Base-by-base conservation (phyloP, 2,113 vertebrate species). In the Pluvianellus socialis region DNA sequence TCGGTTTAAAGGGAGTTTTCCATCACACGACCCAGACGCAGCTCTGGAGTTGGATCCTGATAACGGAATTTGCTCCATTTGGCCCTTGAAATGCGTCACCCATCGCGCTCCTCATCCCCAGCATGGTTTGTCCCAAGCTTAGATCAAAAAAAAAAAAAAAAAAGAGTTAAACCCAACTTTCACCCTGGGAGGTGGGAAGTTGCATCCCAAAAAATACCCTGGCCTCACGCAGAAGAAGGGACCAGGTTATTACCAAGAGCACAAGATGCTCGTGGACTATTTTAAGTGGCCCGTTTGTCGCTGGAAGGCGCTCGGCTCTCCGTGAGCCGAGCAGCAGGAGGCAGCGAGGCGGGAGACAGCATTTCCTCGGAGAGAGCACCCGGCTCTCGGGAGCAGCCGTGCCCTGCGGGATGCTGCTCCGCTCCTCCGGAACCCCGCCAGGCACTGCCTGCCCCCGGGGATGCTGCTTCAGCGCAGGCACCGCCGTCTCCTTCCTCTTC, bases 301-400 rank as follows among this genome's bases (percentile, higher is more conserved):
- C 53, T 47, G 55, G 66, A 14, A 28, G 22, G 77, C 42, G 14
- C n/a, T 4, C 42, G 12, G 45, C 40, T 76, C 14, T 35, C 26
- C 1, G 0, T 21, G 14, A 28, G 22, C 32, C 0, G 4, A 65
- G 65, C 56, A 65, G 49, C 63, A 28, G 61, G 22, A 68, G 47
- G 7, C 9, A 10, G 20, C 1, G 9, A 50, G 62, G 40, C 45
- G 62, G 71, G 74, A 89, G 27, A 26, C 3, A 6, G 33, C 55
- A 38, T 22, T 4, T 79, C 74, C 79, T 49, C 2, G 7, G 53
- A 4, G 53, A 4, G 42, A 89, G 59, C 65, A 1, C 19, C 3
- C 1, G 23, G 71, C 59, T 72, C 18, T 22, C 23, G 22, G 49
- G 22, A 50, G 49, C 22, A 24, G 49, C 49, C 22, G 6, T 50